These are phyloP conservation scores for Rhynchopsitta pachyrhyncha DNA, from an alignment of 2,113 vertebrate genomes.

Conservation along the genomic window DNA sequence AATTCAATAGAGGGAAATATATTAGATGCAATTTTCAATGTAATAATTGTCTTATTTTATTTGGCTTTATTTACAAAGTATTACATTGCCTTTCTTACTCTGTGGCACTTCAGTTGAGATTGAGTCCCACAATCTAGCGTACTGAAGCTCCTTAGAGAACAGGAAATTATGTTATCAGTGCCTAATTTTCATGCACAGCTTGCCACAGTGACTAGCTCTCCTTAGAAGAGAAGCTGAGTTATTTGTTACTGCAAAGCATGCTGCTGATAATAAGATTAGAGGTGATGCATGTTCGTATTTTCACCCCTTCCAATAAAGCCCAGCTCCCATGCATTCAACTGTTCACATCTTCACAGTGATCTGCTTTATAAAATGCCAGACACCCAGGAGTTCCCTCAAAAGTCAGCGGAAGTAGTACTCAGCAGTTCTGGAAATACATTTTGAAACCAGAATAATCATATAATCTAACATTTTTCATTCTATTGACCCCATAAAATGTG, in stretches of 20 bases:
- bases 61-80: neutral
- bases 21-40: neutral
- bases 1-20: neutral
- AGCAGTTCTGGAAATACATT: neutral
- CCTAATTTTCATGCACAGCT: slow-evolving; percentile 17
- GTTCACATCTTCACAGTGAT: neutral
- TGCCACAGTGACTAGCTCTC: neutral
- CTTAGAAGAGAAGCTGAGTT: neutral
- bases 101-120: neutral
- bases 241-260: neutral
- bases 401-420: neutral
- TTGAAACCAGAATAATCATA: neutral
- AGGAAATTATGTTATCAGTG: neutral
- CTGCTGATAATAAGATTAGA: slow-evolving; percentile 21
- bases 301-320: neutral
- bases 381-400: neutral
- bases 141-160: neutral
- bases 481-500: neutral
- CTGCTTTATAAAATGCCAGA: neutral
- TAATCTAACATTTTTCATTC: neutral
- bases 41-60: neutral
- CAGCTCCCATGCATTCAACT: neutral
- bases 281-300: neutral
- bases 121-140: neutral
- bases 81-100: neutral